Percentiles rank a stretch among this genome's conserved stretches.
Conservation (phyloP, 2,797 vertebrate genomes). For the Spatula versicolor region DNA sequence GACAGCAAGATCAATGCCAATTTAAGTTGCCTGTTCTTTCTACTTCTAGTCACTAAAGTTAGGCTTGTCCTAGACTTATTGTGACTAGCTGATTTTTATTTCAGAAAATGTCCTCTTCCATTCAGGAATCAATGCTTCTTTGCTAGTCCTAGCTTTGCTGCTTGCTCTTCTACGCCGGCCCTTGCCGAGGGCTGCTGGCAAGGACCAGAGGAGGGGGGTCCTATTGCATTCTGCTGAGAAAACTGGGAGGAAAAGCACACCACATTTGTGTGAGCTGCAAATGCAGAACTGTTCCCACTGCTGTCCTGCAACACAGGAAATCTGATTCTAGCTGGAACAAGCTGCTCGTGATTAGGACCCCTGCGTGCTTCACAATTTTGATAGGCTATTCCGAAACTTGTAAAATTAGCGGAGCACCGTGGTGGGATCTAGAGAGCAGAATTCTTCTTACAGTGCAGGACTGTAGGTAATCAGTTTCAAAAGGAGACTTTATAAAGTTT, state of each 20-base stretch:
- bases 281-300: conserved; percentile 23
- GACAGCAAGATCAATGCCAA: conserved; percentile 21
- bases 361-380: conserved; percentile 9
- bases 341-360: neutral
- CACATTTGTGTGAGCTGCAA: conserved; percentile 36
- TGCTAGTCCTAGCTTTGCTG: conserved; percentile 47
- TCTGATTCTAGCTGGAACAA: neutral
- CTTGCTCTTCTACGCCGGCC: neutral
- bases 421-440: neutral
- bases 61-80: neutral
- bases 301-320: conserved; percentile 8
- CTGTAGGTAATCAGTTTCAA: neutral
- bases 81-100: conserved; percentile 21
- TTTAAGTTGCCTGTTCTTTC: conserved; percentile 2
- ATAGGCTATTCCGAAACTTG: conserved; percentile 2
- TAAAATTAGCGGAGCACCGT: neutral
- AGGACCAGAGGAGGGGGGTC: conserved; percentile 49
- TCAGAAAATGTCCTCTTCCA: conserved; percentile 42
- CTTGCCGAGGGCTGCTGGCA: conserved; percentile 39
- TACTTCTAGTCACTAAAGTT: neutral
- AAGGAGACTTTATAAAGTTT: neutral
- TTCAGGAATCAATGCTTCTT: conserved; percentile 33
- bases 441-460: neutral
- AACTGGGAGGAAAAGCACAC: conserved; percentile 3
- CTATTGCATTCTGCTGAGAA: conserved; percentile 40